Percentiles rank a stretch among this genome's conserved stretches.
phyloP scores from a whole-genome alignment of 2,797 vertebrate species.

The Toxotes lorentzi region DNA sequence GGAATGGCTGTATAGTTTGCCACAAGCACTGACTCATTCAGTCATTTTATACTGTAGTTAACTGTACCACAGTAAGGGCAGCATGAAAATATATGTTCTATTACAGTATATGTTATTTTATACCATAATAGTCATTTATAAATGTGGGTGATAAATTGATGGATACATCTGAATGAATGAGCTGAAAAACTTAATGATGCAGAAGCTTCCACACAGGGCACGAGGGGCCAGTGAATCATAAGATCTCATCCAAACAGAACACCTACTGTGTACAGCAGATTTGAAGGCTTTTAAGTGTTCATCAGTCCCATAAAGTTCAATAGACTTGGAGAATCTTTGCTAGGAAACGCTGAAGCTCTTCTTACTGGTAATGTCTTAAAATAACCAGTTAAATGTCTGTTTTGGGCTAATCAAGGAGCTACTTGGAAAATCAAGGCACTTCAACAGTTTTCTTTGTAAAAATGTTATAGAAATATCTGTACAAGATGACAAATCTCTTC shows the following conservation, averaged over 20 bases:
- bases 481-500: not conserved
- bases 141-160: not conserved
- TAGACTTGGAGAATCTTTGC: not conserved
- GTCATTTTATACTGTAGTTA: constrained; percentile 2
- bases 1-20: not conserved
- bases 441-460: not conserved
- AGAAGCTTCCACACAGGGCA: too few relatives aligned
- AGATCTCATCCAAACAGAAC: not conserved
- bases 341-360: not conserved
- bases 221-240: not conserved
- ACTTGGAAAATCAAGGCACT: not conserved
- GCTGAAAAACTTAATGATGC: too few relatives aligned
- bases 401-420: not conserved
- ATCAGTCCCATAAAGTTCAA: not conserved
- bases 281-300: not conserved
- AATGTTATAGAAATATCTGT: not conserved
- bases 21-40: constrained; percentile 9
- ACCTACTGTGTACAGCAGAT: too few relatives aligned
- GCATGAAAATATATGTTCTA: not conserved
- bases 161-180: not conserved
- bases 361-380: not conserved
- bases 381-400: not conserved
- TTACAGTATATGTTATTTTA: not conserved
- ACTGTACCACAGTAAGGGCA: not conserved
- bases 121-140: not conserved